Conservation (phyloP, 2,113 vertebrate genomes). For the Megaceryle maxima region DNA sequence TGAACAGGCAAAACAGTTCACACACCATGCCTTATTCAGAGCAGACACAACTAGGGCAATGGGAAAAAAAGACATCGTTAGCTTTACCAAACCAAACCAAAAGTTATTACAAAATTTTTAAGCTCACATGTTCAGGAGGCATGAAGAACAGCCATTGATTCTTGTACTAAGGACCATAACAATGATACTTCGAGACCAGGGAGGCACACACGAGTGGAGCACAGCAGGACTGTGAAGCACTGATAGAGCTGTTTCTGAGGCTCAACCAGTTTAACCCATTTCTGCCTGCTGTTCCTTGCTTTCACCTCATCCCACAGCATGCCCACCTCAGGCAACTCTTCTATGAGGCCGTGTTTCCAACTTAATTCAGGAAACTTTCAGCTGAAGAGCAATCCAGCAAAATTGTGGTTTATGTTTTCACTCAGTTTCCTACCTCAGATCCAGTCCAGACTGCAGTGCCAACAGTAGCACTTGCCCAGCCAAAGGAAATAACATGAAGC, state of each 20-base stretch:
- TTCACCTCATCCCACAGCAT: not conserved
- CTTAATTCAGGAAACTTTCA: not conserved
- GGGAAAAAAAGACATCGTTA: not conserved
- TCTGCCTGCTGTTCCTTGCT: not conserved
- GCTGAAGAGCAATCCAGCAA: not conserved
- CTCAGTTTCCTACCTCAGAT: not conserved
- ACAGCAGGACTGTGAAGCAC: not conserved
- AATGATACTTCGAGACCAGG: not conserved
- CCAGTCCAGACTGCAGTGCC: not conserved
- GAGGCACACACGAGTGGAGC: not conserved
- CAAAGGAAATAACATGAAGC: not conserved
- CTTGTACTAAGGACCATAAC: not conserved
- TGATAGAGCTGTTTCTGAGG: not conserved
- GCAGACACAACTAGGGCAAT: constrained; percentile 89
- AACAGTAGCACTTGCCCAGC: not conserved
- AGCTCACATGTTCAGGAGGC: not conserved
- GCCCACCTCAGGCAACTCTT: not conserved
- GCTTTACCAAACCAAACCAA: not conserved
- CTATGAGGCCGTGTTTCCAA: not conserved
- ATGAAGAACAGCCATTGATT: not conserved
- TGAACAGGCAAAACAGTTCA: constrained; percentile 95
- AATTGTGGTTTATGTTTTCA: not conserved
- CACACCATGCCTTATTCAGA: constrained; percentile 98
- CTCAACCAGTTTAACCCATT: not conserved
- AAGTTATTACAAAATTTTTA: not conserved